Evolutionary conservation across 2,888 invertebrate genomes (phyloP), one percentile per base, ranked within the genome.

Genomic region (Caenorhabditis sp.): DNA sequence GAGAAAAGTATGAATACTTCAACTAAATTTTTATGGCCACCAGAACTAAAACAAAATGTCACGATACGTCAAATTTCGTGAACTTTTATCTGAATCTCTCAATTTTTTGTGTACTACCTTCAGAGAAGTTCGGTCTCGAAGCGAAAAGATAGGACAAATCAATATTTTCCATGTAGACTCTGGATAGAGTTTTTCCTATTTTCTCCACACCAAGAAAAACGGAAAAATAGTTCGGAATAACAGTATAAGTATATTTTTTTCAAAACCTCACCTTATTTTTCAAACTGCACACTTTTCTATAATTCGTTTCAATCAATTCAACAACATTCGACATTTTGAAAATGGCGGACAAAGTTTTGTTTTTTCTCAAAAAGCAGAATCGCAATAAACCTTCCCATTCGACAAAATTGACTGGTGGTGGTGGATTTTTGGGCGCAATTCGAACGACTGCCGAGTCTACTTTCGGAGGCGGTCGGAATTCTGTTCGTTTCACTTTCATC

Each of bases 361-460:
- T 99, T 89, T 99, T 99, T 69, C 97, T 91, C 0, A 93, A 92
- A 90, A 99, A 99, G 36, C 93, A 94, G 85, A 99, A 94, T 83
- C 97, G 91, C 0, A 97, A 93, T 43, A 99, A 90, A 10, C 97
- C 97, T 90, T 99, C 99, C 99, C 97, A 99, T 90, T 99, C 97
- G 31, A 78, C 76, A 58, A 81, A 81, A 63, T 78, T 77, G 26
- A 81, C 77, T 17, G 81, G 81, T 8, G 97, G 97, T 43, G 97
- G 95, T 24, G 99, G 99, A 90, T 96, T 96, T 86, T 93, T 92
- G 0, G 99, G 99, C 88, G 99, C 97, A 88, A 99, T 93, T 85
- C 99, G 91, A 0, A 99, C 96, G 1, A 99, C 97, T 89, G 94
- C 94, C 0, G 97, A 97, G 89, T 99, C 99, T 0, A 99, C 78